Conservation (phyloP, 2,113 vertebrate species). For the Hemicordylus capensis region DNA sequence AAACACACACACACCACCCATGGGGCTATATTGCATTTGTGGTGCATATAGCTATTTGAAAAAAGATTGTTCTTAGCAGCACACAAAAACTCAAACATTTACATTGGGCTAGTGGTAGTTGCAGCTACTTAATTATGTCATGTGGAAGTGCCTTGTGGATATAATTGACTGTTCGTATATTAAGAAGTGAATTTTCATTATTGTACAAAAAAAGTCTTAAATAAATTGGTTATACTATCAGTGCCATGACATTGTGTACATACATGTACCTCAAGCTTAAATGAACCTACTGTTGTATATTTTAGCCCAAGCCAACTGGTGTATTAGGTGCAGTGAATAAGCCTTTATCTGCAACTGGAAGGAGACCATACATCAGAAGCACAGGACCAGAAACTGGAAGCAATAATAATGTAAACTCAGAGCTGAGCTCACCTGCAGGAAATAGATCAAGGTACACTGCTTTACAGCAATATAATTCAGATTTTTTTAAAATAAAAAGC, state of each 20-base stretch:
- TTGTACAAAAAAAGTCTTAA: background rate
- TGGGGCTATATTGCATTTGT: background rate
- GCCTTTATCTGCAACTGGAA: constrained; percentile 90
- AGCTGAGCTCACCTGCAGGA: constrained; percentile 83
- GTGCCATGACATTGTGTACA: background rate
- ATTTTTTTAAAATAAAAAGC: background rate
- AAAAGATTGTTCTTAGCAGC: background rate
- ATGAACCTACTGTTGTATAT: constrained; percentile 15
- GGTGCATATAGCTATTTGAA: too few relatives aligned
- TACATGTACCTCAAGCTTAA: constrained; percentile 36
- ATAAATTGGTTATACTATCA: constrained; percentile 2
- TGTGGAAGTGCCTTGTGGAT: background rate
- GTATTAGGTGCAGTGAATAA: constrained; percentile 96
- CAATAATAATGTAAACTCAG: constrained; percentile 88
- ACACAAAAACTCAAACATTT: background rate
- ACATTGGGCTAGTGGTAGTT: background rate
- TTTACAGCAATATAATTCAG: background rate
- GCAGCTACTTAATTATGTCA: background rate
- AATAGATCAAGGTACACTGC: constrained; percentile 86
- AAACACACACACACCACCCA: background rate
- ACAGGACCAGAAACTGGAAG: constrained; percentile 84
- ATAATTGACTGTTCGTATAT: background rate
- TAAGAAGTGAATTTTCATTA: background rate
- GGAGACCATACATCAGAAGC: constrained; percentile 88
- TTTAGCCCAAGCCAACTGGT: constrained; percentile 89